Conservation (phyloP, 2,113 vertebrate genomes). For the Tychaedon coryphoeus region DNA sequence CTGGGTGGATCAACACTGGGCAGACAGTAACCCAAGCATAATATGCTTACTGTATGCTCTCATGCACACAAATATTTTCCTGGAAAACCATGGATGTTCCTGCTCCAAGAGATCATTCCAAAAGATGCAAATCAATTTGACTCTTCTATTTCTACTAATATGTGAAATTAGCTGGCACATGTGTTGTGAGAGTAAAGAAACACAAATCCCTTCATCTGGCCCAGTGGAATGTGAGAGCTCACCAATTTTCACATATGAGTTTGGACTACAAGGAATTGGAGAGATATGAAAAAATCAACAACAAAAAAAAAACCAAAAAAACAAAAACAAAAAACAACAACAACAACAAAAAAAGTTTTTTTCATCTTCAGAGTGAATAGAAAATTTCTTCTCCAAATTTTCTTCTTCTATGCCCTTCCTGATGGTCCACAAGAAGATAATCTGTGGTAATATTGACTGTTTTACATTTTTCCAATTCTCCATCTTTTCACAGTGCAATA, state of each 20-base stretch:
- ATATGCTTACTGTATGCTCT: neutral
- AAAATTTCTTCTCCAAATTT: no score
- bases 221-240: neutral
- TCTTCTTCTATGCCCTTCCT: no score
- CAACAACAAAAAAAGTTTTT: no score
- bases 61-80: neutral
- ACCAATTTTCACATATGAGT: neutral
- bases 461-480: no score
- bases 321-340: neutral
- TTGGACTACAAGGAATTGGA: neutral
- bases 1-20: neutral
- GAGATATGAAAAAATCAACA: fast-evolving
- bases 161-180: neutral
- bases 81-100: neutral
- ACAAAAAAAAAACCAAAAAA: no score
- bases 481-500: no score
- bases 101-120: neutral
- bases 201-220: neutral
- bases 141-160: neutral
- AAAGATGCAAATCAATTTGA: neutral
- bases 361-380: no score
- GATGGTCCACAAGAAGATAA: no score
- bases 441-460: no score
- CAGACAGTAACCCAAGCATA: neutral
- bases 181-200: neutral